Evolutionary conservation across 2,797 vertebrate species (phyloP).

Genomic region (Adelosebastes latens): DNA sequence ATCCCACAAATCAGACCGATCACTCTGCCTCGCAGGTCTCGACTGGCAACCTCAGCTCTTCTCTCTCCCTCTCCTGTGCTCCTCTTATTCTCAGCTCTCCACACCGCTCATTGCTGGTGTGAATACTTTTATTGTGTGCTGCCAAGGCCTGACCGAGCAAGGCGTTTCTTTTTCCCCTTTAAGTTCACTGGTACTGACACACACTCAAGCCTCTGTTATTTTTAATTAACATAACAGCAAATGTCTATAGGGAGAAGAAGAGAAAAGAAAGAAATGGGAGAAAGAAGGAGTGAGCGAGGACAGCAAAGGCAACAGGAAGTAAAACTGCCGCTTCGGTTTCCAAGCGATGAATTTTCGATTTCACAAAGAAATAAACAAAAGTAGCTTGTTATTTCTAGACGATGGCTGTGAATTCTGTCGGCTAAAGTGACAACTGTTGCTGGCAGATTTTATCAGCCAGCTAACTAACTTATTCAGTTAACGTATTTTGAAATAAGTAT

Average conservation of each 20-base stretch:
- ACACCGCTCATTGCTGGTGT: conserved; percentile 66
- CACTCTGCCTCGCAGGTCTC: conserved; percentile 28
- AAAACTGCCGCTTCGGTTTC: not conserved
- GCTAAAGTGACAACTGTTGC: not conserved
- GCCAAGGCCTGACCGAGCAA: conserved; percentile 71
- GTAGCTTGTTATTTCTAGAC: not conserved
- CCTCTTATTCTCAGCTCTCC: conserved; percentile 26
- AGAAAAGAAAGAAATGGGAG: not conserved
- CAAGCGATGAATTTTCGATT: not conserved
- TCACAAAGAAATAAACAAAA: not conserved
- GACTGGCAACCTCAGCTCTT: conserved; percentile 46
- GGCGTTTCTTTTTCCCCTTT: conserved; percentile 34
- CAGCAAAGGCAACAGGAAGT: not conserved
- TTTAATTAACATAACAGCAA: conserved; percentile 51
- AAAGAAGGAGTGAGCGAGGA: not conserved
- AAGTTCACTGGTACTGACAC: conserved; percentile 46
- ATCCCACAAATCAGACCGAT: conserved; percentile 54
- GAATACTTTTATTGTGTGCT: conserved; percentile 82
- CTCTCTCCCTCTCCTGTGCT: conserved; percentile 15
- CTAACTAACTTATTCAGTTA: not conserved
- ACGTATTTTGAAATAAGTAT: not conserved
- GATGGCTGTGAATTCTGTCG: not conserved
- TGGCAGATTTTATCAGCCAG: not conserved
- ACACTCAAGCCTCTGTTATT: conserved; percentile 34
- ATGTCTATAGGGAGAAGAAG: not conserved